Evolutionary conservation across 2,113 vertebrate species (phyloP).

Genomic region (Climacteris rufus): DNA sequence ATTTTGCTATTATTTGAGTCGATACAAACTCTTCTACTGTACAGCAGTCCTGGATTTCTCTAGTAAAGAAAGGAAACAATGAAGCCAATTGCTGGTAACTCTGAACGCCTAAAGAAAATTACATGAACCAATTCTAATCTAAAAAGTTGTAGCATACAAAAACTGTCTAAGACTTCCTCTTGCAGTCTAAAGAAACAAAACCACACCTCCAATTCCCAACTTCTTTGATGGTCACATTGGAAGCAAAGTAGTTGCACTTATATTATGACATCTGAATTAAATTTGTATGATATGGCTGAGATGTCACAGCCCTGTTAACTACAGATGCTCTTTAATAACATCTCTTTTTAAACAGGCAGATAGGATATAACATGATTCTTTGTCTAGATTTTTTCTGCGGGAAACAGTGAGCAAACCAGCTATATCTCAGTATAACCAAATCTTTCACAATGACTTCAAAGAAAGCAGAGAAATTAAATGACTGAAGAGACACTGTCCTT

Average conservation of each 20-base stretch:
- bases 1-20: background rate
- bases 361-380: background rate
- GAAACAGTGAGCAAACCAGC: background rate
- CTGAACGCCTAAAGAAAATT: background rate
- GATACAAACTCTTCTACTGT: background rate
- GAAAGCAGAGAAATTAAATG: background rate
- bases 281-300: background rate
- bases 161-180: background rate
- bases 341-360: background rate
- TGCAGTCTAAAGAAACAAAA: background rate
- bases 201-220: background rate
- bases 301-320: background rate
- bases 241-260: background rate
- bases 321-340: background rate
- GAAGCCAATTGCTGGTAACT: background rate
- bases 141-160: background rate
- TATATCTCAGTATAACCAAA: background rate
- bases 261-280: background rate
- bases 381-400: background rate
- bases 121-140: background rate
- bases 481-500: background rate
- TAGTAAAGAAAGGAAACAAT: background rate
- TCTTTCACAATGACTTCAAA: background rate
- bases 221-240: background rate
- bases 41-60: background rate